Evolutionary conservation across 1,140 invertebrate genomes (phyloP).

Genomic region (Samia ricini): DNA sequence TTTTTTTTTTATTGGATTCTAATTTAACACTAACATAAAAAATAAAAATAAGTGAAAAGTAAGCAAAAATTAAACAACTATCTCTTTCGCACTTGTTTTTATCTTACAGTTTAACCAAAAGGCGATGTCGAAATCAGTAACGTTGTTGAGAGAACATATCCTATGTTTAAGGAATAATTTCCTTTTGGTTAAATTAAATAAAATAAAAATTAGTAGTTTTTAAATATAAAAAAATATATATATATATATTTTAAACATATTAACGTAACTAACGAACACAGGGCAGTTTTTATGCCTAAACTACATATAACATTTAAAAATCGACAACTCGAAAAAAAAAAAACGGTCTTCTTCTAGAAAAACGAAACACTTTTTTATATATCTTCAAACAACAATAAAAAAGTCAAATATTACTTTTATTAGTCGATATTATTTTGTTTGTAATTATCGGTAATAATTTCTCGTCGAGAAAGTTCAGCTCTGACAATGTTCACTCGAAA

Average conservation of each 20-base stretch:
- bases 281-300: slow-evolving; percentile 23
- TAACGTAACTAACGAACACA: slow-evolving; percentile 17
- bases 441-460: not conserved
- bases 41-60: not conserved
- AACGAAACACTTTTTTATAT: too few relatives aligned
- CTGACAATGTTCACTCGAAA: not conserved
- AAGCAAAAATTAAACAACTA: not conserved
- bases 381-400: too few relatives aligned
- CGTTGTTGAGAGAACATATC: too few relatives aligned
- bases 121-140: not conserved
- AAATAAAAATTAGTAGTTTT: too few relatives aligned
- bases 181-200: too few relatives aligned
- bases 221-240: too few relatives aligned
- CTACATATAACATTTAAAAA: slow-evolving; percentile 15
- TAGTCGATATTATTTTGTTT: not conserved
- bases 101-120: not conserved
- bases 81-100: not conserved
- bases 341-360: not conserved
- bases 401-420: not conserved
- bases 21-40: slow-evolving; percentile 1
- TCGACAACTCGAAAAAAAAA: slow-evolving; percentile 14
- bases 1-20: slow-evolving; percentile 20
- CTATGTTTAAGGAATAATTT: not conserved
- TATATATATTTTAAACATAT: slow-evolving; percentile 1
- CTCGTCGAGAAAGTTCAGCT: not conserved